Evolutionary conservation across 2,797 vertebrate species (phyloP).

Genomic region (Sebastes vulpes): DNA sequence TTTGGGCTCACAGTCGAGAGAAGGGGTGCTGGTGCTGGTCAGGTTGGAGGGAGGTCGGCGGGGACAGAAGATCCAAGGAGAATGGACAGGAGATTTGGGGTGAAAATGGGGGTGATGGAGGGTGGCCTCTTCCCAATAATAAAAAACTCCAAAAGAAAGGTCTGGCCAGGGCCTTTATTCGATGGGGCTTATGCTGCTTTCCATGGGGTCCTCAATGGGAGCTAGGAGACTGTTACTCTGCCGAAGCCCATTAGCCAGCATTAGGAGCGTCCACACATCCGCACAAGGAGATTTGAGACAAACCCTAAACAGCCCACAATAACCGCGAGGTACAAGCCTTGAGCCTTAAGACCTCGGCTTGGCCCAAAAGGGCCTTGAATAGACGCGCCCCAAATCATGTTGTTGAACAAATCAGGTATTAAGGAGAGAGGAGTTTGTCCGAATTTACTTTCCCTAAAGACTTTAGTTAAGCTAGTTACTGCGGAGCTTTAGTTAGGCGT

Average conservation of each 20-base stretch:
- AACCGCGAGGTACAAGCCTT: conserved; percentile 88
- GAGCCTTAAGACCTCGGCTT: conserved; percentile 89
- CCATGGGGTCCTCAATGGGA: conserved; percentile 84
- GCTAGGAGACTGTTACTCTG: conserved; percentile 78
- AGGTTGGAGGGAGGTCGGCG: conserved; percentile 67
- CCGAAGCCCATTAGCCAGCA: conserved; percentile 95
- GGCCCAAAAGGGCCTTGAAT: conserved; percentile 96
- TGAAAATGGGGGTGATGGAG: conserved; percentile 82
- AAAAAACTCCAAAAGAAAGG: conserved; percentile 83
- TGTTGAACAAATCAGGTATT: conserved; percentile 99
- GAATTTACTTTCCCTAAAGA: conserved; percentile 99
- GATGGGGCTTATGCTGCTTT: conserved; percentile 83
- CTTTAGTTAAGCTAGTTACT: conserved; percentile 99
- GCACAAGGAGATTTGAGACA: conserved; percentile 99
- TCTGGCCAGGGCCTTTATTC: conserved; percentile 82
- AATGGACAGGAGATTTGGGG: conserved; percentile 83
- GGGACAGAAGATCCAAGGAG: conserved; percentile 75
- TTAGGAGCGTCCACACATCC: conserved; percentile 87
- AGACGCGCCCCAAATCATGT: conserved; percentile 99
- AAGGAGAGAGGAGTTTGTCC: conserved; percentile 97
- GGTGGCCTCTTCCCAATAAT: conserved; percentile 82
- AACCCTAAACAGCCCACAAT: conserved; percentile 90
- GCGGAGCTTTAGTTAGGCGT: conserved; percentile 91
- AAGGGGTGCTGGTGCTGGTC: conserved; percentile 68
- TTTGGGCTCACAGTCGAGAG: conserved; percentile 62